phyloP scores from a whole-genome alignment of 2,888 invertebrate species.

The Sinelater perroti region DNA sequence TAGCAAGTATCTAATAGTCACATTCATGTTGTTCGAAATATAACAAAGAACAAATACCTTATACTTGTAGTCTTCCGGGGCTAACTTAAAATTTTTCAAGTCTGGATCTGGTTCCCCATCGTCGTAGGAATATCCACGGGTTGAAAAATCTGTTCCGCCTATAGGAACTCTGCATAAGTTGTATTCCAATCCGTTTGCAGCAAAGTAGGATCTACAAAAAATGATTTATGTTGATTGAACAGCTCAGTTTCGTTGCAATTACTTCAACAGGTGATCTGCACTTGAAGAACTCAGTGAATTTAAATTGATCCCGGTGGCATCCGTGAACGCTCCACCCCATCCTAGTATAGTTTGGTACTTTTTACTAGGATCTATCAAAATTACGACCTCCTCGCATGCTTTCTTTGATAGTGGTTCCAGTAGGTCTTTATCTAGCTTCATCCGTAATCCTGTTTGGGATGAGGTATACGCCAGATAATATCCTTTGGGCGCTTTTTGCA shows the following conservation, averaged over 20 bases:
- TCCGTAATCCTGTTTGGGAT: too few relatives aligned
- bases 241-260: too few relatives aligned
- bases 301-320: conserved; percentile 72
- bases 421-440: too few relatives aligned
- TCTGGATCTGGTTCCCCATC: conserved; percentile 65
- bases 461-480: too few relatives aligned
- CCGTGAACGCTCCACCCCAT: conserved; percentile 87
- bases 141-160: conserved; percentile 88
- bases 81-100: conserved; percentile 72
- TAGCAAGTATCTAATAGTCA: too few relatives aligned
- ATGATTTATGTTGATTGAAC: too few relatives aligned
- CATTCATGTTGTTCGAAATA: too few relatives aligned
- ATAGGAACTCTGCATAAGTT: conserved; percentile 83
- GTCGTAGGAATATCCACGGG: conserved; percentile 81
- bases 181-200: conserved; percentile 75
- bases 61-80: conserved; percentile 71
- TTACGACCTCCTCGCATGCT: too few relatives aligned
- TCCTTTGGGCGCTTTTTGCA: too few relatives aligned
- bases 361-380: background rate
- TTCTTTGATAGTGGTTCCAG: too few relatives aligned
- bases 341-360: conserved; percentile 75
- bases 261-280: conserved; percentile 65
- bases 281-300: conserved; percentile 64
- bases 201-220: conserved; percentile 77
- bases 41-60: too few relatives aligned